phyloP scores from a whole-genome alignment of 2,797 vertebrate species.

The Scolopax rusticola region DNA sequence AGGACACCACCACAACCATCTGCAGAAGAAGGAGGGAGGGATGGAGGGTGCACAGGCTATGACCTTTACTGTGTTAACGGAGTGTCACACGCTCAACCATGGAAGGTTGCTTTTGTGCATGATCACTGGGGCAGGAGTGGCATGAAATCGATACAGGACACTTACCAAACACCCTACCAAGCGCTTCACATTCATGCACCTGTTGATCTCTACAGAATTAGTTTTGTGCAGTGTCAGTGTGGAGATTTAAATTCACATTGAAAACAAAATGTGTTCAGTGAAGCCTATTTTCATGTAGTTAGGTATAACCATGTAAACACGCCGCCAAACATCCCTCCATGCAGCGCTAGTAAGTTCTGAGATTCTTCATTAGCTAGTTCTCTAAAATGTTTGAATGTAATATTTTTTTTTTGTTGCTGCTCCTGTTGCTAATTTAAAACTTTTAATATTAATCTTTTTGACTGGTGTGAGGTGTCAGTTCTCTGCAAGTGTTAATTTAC shows the following conservation, averaged over 20 bases:
- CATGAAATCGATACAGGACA: background rate
- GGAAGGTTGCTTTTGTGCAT: background rate
- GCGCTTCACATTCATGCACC: background rate
- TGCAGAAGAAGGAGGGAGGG: background rate
- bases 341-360: background rate
- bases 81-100: rapidly evolving
- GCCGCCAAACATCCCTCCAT: background rate
- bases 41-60: background rate
- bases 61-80: background rate
- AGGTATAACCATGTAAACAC: background rate
- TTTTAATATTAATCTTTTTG: slow-evolving; percentile 65
- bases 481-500: slow-evolving; percentile 63
- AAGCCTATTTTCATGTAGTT: background rate
- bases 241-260: background rate
- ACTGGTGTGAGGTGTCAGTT: slow-evolving; percentile 47
- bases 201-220: background rate
- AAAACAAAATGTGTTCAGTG: background rate
- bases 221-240: background rate
- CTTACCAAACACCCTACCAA: background rate
- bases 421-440: slow-evolving; percentile 70
- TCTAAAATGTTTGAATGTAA: background rate
- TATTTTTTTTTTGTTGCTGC: background rate
- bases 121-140: background rate
- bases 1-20: background rate
- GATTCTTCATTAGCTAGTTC: background rate